Base-by-base conservation (phyloP, 53 echinoderm and acorn worm species). In the Stichopus horrens region DNA sequence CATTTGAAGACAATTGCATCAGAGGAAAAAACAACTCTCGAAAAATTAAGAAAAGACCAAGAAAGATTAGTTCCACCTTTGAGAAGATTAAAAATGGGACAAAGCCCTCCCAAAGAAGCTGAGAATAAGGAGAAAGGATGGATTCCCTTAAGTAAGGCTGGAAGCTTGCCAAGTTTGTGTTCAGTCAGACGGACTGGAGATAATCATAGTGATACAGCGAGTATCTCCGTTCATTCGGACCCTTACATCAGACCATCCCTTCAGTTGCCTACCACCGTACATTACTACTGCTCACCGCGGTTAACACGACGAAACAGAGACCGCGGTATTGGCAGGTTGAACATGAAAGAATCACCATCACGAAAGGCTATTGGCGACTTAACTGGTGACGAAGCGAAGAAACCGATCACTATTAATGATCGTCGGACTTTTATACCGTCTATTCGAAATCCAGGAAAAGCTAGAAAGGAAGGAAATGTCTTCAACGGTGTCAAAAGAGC, bases 141-240 rank as follows among this genome's bases (percentile, higher is more conserved):
- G 79, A 79, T 79, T 52, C 79, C 79, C 54, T 18, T 79, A 54
- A 79, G 79, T 16, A 51, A 79, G n/a, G 79, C 79, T 4, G 54
- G 79, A 7, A 79, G 79, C 53, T 8, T 79, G 16, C 79, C 79
- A 19, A 52, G 52, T 18, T 19, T 79, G 18, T 79, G 79, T 54
- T 53, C 79, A 4, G n/a, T 18, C 7, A 53, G 54, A 54, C 53
- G 7, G 2, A 11, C 13, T 19, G 79, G 79, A 79, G 54, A 79
- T 18, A 14, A 53, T 53, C 53, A 79, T 5, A 79, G 79, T 53
- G 79, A 79, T 79, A 54, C 53, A 7, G 79, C 54, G 20, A 79
- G 79, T 79, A 19, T 53, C n/a, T 79, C 79, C 6, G 56, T 79
- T 8, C 55, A 79, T 79, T 79, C 79, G 5, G 79, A 79, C 18